phyloP scores from a whole-genome alignment of 2,888 invertebrate genomes.

The Caenorhabditis sp. region DNA sequence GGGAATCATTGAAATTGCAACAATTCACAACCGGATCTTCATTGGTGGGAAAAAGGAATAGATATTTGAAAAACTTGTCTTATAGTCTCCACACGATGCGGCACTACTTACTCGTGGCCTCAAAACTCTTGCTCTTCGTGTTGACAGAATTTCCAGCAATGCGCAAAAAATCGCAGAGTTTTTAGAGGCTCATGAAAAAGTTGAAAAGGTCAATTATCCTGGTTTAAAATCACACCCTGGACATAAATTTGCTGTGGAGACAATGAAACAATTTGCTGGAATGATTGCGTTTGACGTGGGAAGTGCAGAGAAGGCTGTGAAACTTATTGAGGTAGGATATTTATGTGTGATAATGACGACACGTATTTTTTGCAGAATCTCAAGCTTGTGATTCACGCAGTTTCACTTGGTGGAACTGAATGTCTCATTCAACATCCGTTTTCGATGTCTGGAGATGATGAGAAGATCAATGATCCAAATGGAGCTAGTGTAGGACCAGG shows the following conservation, averaged over 20 bases:
- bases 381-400: slow-evolving; percentile 51
- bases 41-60: slow-evolving; percentile 12
- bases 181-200: slow-evolving; percentile 50
- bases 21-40: slow-evolving; percentile 50
- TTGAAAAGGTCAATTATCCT: slow-evolving; percentile 51
- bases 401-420: slow-evolving; percentile 61
- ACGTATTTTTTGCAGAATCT: slow-evolving; percentile 26
- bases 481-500: slow-evolving; percentile 30
- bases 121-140: slow-evolving; percentile 55
- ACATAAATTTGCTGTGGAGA: slow-evolving; percentile 47
- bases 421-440: slow-evolving; percentile 58
- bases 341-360: neutral
- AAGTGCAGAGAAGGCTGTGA: slow-evolving; percentile 41
- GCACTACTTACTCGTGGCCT: slow-evolving; percentile 52
- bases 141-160: slow-evolving; percentile 45
- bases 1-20: slow-evolving; percentile 52
- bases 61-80: neutral
- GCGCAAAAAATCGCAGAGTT: slow-evolving; percentile 46
- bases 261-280: slow-evolving; percentile 54
- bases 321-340: slow-evolving; percentile 39
- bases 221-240: slow-evolving; percentile 56
- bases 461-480: slow-evolving; percentile 28
- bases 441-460: slow-evolving; percentile 50
- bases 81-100: slow-evolving; percentile 51
- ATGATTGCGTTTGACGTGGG: slow-evolving; percentile 60